These are phyloP conservation scores for Epirrita christyi DNA, from an alignment of 2,888 invertebrate genomes.

Conservation along the genomic window DNA sequence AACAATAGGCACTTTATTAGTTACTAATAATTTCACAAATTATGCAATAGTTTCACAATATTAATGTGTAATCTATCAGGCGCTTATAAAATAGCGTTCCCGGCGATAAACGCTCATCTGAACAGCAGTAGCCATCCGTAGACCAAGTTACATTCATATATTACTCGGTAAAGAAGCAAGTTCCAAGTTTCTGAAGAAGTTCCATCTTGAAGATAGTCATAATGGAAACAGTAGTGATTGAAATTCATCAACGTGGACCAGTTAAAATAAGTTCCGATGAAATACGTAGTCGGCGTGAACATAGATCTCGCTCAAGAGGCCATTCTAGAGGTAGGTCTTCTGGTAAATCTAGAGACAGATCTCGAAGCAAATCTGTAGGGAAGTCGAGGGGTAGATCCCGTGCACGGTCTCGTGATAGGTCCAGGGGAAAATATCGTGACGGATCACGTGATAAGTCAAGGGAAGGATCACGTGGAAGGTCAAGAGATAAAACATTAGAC, in stretches of 20 bases:
- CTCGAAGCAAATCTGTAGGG: not conserved
- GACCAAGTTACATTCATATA: no score
- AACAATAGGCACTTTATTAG: no score
- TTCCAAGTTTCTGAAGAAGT: not conserved
- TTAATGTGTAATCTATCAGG: no score
- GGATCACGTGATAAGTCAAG: slow-evolving; percentile 3
- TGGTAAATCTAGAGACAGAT: slow-evolving; percentile 1
- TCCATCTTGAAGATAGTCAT: not conserved
- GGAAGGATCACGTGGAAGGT: not conserved
- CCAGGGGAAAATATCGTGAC: not conserved
- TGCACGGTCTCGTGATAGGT: not conserved
- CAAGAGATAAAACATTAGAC: not conserved
- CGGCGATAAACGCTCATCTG: not conserved
- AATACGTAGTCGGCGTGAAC: not conserved
- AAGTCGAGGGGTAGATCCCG: not conserved
- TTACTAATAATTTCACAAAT: slow-evolving; percentile 13
- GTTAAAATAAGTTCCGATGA: not conserved
- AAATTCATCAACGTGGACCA: slow-evolving; percentile 17
- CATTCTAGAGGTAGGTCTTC: slow-evolving; percentile 16
- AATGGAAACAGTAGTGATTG: slow-evolving; percentile 27
- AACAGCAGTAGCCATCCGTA: not conserved
- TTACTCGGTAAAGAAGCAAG: no score
- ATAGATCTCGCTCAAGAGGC: slow-evolving; percentile 7
- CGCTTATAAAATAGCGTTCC: slow-evolving; percentile 8
- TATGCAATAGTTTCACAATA: slow-evolving; percentile 12